Evolutionary conservation across 2,888 invertebrate species (phyloP), one percentile per base, ranked within the genome.

Genomic region (Dione vanillae): DNA sequence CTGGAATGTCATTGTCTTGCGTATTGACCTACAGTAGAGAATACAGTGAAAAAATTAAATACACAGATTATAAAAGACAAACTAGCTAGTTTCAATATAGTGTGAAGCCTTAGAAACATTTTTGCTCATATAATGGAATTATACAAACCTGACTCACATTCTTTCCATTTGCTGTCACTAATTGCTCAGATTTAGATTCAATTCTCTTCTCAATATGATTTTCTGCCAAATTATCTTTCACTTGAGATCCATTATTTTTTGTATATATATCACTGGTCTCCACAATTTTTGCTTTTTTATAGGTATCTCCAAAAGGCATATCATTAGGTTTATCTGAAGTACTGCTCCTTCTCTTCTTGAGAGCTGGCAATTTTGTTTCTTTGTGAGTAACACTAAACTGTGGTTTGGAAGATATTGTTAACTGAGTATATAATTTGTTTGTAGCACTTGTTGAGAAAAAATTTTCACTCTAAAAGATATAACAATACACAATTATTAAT

Each of bases 281-380:
- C 74, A 87, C 71, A 41, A 88, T 58, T 81, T 88, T 93, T 74
- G 80, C 88, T 76, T 89, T 93, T 75, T 93, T 93, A 61, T 85
- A 81, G 51, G 80, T 78, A 40, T 92, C 91, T 43, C 82, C 85
- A 69, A 89, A 79, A 49, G 83, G 84, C 1, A 87, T 78, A 77
- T 93, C 93, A 78, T 82, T 89, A 2, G 93, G 91, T 80, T 92
- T 93, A 74, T 93, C 93, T 0, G 93, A 93, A 19, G 93, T 90
- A 73, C 94, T 93, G 74, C 93, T 88, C 67, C 94, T 80, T 76
- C 94, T 84, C 76, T 92, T 93, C 76, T 94, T 94, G 40, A 89
- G 75, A 6, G 88, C 91, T 5, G 92, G 91, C 19, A 88, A 51
- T 78, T 90, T 92, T 41, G 83, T 69, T 68, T 92, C 93, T 72